Evolutionary conservation across 2,113 vertebrate species (phyloP), one percentile per base, ranked within the genome.

Genomic region (Python bivittatus): DNA sequence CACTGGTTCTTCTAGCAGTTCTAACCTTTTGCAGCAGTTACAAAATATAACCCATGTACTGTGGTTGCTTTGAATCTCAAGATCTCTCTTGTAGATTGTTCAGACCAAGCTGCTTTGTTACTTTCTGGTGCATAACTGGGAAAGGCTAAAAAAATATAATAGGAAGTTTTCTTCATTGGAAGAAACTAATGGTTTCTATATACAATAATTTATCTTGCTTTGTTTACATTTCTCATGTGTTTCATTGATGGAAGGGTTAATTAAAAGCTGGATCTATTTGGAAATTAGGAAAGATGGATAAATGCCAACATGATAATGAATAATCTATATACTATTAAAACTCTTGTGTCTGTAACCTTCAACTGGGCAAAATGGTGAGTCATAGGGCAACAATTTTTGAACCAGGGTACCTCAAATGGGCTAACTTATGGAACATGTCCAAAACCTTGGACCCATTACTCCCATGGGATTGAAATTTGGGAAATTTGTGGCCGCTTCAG

Each of bases 51-150:
- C 6, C 58, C 38, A 25, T 93, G 87, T 27, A 90, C 44, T 79
- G 3, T 89, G 86, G 79, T 54, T 88, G 15, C 17, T 93, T 95
- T 94, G 90, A 61, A n/a, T 92, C 61, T 92, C 86, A 60, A 91
- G 23, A 52, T 86, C 1, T 90, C 85, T 61, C 20, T 86, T 93
- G 4, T 3, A 2, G 0, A 25, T 20, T 3, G 1, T 23, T 20
- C 48, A 79, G 92, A 52, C 1, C 0, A 23, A 92, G 88, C 92
- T 0, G 89, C 29, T 93, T 90, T 90, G 22, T 38, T 89, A 33
- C 9, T 89, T 52, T 88, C 52, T 88, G 53, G 33, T 64, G 4
- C 25, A 29, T 88, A 93, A 25, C 17, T 48, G 5, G 84, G 17
- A 86, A 42, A 92, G 57, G 17, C 42, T n/a, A 89, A 61, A 60